These are phyloP conservation scores for Fregata magnificens DNA, from an alignment of 2,113 vertebrate species.

Conservation along the genomic window DNA sequence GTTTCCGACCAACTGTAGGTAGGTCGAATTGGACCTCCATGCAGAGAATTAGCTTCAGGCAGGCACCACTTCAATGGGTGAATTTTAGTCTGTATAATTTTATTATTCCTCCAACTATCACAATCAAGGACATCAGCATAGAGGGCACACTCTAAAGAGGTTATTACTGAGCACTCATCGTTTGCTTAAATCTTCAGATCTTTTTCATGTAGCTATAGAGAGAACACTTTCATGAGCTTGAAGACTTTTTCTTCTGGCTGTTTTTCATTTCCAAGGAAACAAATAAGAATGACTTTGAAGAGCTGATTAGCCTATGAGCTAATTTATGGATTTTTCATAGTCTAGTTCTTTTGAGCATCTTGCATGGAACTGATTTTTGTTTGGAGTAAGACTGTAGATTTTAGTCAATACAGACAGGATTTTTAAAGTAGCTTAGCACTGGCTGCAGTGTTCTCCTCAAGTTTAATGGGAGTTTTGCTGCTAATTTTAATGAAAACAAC, in stretches of 20 bases:
- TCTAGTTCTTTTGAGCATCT: constrained; percentile 9
- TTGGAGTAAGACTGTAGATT: not conserved
- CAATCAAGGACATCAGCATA: constrained; percentile 24
- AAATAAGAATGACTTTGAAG: constrained; percentile 51
- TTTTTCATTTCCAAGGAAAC: constrained; percentile 52
- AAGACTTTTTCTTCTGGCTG: constrained; percentile 26
- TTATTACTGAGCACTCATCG: not conserved
- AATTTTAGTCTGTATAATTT: constrained; percentile 18
- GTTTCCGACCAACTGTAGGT: not conserved
- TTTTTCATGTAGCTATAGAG: constrained; percentile 15
- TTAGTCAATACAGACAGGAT: not conserved
- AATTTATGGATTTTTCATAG: constrained; percentile 58
- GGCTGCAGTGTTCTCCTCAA: not conserved
- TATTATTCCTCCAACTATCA: constrained; percentile 21
- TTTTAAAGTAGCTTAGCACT: constrained; percentile 20
- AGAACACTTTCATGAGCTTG: constrained; percentile 21
- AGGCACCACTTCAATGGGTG: not conserved
- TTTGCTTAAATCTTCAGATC: constrained; percentile 40
- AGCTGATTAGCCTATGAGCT: constrained; percentile 32
- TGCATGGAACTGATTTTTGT: not conserved
- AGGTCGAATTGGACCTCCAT: not conserved
- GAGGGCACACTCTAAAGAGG: constrained; percentile 41
- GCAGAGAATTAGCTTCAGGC: not conserved
- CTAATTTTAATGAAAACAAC: constrained; percentile 8
- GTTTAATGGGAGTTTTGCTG: constrained; percentile 1